Base-by-base conservation (phyloP, 2,113 vertebrate species). In the Alexandromys fortis region DNA sequence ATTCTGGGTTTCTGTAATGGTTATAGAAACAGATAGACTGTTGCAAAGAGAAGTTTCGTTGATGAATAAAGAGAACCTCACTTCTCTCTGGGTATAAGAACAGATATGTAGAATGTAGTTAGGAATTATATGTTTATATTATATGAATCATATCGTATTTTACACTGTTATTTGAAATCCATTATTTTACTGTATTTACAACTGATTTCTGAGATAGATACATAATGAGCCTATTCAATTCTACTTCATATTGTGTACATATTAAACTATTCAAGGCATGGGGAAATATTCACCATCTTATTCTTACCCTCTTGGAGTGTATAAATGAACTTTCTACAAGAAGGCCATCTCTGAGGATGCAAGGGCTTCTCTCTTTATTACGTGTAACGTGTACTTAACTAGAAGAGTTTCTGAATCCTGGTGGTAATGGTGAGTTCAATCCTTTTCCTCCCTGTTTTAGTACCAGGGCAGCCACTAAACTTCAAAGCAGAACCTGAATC, bases 401-500 rank as follows among this genome's bases (percentile, higher is more conserved):
- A 21, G 35, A 55, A 49, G 58, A 35, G 30, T 85, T 72, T 47
- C 21, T 13, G 26, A 91, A 61, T 55, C 12, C n/a, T 28, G 14
- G 3, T 42, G 19, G 0, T 92, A 24, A 75, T 33, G 33, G 3
- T 79, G 7, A 94, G 0, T 58, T 96, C 45, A 92, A 1, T 76
- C 42, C 52, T 93, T 91, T 97, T 6, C 85, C 87, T 97, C 83
- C 61, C 55, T 96, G 35, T 93, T 78, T 97, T 97, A 99, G 99
- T 99, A 95, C 99, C 99, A 95, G 99, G 99, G 94, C 99, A 99
- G 86, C 99, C 99, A 3, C 61, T 99, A 7, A 99, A 99, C 98
- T 99, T 99, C 98, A 99, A 99, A 98, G 99, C 99, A 67, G 99
- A 99, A 98, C 99, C 99, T 82, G 99, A 99, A 96, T 99, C 99